phyloP scores from a whole-genome alignment of 1,140 invertebrate genomes.

The Polypedilum pembai region DNA sequence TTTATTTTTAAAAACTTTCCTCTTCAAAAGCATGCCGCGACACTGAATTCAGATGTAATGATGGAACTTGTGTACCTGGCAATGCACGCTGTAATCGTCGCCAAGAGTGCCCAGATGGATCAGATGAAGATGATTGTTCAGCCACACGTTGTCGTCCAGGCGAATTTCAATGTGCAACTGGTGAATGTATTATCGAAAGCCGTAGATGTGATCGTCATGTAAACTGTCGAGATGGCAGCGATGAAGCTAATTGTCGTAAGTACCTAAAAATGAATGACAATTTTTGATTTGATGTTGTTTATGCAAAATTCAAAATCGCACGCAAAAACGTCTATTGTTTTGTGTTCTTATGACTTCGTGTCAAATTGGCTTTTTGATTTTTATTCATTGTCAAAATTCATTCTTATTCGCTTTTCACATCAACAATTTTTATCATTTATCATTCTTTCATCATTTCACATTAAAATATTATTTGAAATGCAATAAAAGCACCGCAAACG shows the following conservation, averaged over 20 bases:
- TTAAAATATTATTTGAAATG: not conserved
- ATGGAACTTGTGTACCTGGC: constrained; percentile 62
- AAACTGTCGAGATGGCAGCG: constrained; percentile 65
- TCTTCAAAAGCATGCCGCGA: constrained; percentile 43
- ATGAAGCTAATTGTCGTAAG: constrained; percentile 64
- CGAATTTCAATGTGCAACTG: constrained; percentile 53
- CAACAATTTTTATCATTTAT: constrained; percentile 6
- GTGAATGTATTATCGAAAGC: constrained; percentile 49
- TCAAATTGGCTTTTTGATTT: not conserved
- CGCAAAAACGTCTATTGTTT: not conserved
- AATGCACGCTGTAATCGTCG: constrained; percentile 60
- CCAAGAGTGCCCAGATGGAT: constrained; percentile 61
- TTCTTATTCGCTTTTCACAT: not conserved
- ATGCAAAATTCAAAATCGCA: not conserved
- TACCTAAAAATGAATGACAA: constrained; percentile 31
- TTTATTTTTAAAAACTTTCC: not conserved
- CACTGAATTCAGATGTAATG: constrained; percentile 45
- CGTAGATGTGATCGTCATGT: constrained; percentile 49
- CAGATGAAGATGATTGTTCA: constrained; percentile 59
- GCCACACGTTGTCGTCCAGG: constrained; percentile 32
- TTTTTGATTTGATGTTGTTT: no score
- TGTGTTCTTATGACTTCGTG: no score
- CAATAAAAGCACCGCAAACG: not conserved
- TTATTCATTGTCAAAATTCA: not conserved
- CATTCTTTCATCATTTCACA: not conserved